Percentiles rank a stretch among this genome's conserved stretches.
These are phyloP conservation scores for Alsophila aescularia DNA, from an alignment of 2,888 invertebrate genomes.

Conservation along the genomic window DNA sequence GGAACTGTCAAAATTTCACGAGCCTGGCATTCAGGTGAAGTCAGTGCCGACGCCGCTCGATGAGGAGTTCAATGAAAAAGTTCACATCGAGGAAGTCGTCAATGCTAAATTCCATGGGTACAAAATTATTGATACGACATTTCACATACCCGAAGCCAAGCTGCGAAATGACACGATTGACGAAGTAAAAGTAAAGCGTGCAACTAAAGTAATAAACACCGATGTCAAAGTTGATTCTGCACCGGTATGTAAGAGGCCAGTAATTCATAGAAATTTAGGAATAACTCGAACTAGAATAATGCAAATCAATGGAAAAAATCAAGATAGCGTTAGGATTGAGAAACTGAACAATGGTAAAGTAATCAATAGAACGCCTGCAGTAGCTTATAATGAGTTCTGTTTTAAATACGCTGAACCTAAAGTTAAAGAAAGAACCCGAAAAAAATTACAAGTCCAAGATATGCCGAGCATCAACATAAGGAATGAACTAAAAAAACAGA, in stretches of 20 bases:
- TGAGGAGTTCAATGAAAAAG: conserved; percentile 77
- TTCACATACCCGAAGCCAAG: conserved; percentile 39
- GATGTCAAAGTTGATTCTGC: conserved; percentile 48
- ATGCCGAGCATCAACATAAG: conserved; percentile 82
- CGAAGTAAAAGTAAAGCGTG: conserved; percentile 32
- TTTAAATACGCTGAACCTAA: conserved; percentile 60
- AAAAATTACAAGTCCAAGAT: conserved; percentile 67
- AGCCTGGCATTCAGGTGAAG: conserved; percentile 64
- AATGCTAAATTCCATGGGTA: conserved; percentile 79
- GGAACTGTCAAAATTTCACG: conserved; percentile 67
- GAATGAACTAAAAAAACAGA: conserved; percentile 77
- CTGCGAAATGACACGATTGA: conserved; percentile 29
- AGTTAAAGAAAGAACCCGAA: conserved; percentile 40
- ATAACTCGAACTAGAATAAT: conserved; percentile 62
- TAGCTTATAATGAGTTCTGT: conserved; percentile 69
- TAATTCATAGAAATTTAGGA: conserved; percentile 55
- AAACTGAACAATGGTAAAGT: conserved; percentile 52
- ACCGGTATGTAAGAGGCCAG: conserved; percentile 47
- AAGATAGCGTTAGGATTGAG: conserved; percentile 45
- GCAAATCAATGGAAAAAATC: conserved; percentile 59
- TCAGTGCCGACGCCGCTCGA: conserved; percentile 70
- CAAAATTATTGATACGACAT: conserved; percentile 60
- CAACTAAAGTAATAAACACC: conserved; percentile 47
- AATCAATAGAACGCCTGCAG: conserved; percentile 47
- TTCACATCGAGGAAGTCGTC: conserved; percentile 77